Percentiles rank a stretch among this genome's conserved stretches.
These are phyloP conservation scores for Paratrypauchen microcephalus DNA, from an alignment of 2,797 vertebrate genomes.

Conservation along the genomic window DNA sequence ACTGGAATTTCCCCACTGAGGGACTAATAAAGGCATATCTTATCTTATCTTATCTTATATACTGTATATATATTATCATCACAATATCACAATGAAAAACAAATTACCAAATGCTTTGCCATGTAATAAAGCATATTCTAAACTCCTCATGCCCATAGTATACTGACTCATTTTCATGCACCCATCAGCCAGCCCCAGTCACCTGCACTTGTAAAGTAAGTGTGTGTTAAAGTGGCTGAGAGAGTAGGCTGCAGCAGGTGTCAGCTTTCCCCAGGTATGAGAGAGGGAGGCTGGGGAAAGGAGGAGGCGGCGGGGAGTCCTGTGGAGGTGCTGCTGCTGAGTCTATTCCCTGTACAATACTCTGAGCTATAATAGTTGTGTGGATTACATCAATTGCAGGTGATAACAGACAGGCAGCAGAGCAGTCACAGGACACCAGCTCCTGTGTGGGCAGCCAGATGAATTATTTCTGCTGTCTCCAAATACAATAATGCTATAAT, in stretches of 20 bases:
- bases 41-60: no score
- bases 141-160: not conserved
- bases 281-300: constrained; percentile 57
- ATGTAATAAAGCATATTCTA: not conserved
- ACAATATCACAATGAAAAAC: not conserved
- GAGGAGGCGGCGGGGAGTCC: constrained; percentile 10
- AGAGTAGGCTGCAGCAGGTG: constrained; percentile 57
- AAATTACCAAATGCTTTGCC: not conserved
- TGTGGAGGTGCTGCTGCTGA: constrained; percentile 47
- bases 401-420: constrained; percentile 87
- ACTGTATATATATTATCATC: no score
- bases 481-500: constrained; percentile 52
- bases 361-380: constrained; percentile 74
- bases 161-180: not conserved
- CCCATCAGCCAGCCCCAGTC: not conserved
- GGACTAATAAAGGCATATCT: no score
- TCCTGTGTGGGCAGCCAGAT: constrained; percentile 85
- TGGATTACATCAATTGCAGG: constrained; percentile 89
- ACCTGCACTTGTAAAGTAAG: constrained; percentile 6
- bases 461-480: constrained; percentile 87
- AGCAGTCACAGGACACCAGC: constrained; percentile 86
- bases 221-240: constrained; percentile 21
- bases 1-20: no score
- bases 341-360: constrained; percentile 85
- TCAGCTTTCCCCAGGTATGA: constrained; percentile 77